Evolutionary conservation across 2,888 invertebrate species (phyloP), one percentile per base, ranked within the genome.

Genomic region (Drosophila diplacantha): DNA sequence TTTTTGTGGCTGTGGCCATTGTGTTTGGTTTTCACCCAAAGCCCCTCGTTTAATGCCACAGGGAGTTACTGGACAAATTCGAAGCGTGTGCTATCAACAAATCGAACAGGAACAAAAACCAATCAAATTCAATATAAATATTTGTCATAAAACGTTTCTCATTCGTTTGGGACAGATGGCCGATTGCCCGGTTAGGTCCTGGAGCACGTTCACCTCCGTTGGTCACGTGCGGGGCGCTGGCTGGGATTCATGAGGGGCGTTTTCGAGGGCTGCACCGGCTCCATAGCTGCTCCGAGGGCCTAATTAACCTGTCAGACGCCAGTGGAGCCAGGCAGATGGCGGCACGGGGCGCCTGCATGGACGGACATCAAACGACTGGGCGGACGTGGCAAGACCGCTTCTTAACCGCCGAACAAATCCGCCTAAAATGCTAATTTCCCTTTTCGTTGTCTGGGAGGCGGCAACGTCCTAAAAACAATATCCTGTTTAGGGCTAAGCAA

Each of bases 271-370:
- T 24, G 22, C 31, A 11, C 24, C 14, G 22, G 39, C n/a, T 60
- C 16, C 43, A 31, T n/a, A 44, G 32, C 31, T 22, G 43, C 38
- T 31, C 39, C 32, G 31, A 26, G 66, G 50, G 71, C 38, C 57
- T 79, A 81, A 81, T 75, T 81, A 75, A 73, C 61, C 71, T 77
- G 79, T 73, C 79, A 73, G 47, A 61, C 73, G 50, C 79, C 53
- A 66, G 26, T 37, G 58, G 49, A 11, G 34, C 16, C 35, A 32
- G 49, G 67, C 54, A 55, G 51, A 12, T 50, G 44, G 37, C 18
- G 39, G 35, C 39, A 14, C 8, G 20, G 14, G 57, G 35, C 35
- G 32, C 37, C 31, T 50, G 53, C 31, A 47, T 43, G 56, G 47
- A 12, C 47, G 31, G 62, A 75, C 79, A 67, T 81, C 79, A 76